A percentile compares a stretch with the other conserved stretches of the same genome.
These are phyloP conservation scores for Ailuropoda melanoleuca DNA, from an alignment of 2,113 vertebrate species.

Conservation along the genomic window DNA sequence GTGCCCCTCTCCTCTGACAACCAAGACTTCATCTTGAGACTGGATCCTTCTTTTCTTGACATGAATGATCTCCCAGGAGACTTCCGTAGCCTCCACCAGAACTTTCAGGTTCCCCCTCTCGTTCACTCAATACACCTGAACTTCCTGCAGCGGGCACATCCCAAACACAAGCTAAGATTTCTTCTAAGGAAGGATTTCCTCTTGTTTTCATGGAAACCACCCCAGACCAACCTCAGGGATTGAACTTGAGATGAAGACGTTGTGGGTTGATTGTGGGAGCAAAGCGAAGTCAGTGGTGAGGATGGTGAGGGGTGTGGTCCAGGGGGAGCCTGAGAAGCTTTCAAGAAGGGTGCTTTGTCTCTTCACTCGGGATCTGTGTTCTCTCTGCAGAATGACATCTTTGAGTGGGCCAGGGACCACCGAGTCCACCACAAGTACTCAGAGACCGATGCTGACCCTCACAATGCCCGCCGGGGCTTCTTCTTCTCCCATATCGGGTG, in stretches of 20 bases:
- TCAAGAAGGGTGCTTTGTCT: not conserved
- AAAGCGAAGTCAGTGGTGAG: not conserved
- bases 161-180: not conserved
- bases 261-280: not conserved
- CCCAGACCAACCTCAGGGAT: not conserved
- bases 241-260: not conserved
- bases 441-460: conserved; percentile 85
- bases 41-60: not conserved
- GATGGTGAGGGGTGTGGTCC: not conserved
- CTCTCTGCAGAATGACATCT: conserved; percentile 86
- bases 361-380: fast-evolving
- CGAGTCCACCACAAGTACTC: conserved; percentile 89
- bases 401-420: conserved; percentile 86
- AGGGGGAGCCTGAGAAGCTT: not conserved
- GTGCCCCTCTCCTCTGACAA: not conserved
- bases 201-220: not conserved
- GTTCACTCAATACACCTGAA: not conserved
- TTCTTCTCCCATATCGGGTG: conserved; percentile 89
- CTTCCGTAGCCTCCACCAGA: not conserved
- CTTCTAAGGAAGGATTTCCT: not conserved
- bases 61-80: not conserved
- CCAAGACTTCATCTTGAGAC: not conserved
- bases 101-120: not conserved
- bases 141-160: not conserved
- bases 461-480: conserved; percentile 85